Conservation (phyloP, 2,888 invertebrate genomes). For the Teleogryllus oceanicus region DNA sequence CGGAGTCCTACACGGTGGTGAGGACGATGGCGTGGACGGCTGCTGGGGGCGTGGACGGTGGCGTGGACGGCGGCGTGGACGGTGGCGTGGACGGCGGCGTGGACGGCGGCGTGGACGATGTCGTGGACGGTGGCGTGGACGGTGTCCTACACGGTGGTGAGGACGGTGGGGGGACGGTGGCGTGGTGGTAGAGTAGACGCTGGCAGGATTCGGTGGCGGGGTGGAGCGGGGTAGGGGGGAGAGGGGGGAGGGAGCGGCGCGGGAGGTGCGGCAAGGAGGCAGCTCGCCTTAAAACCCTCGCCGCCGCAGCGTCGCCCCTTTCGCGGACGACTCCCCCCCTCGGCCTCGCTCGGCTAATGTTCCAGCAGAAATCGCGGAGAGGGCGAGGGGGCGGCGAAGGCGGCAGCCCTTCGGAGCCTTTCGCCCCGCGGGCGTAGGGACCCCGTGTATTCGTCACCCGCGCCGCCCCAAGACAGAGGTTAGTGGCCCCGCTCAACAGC, state of each 20-base stretch:
- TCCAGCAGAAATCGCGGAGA: neutral
- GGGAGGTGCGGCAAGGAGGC: neutral
- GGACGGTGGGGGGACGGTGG: too few relatives aligned
- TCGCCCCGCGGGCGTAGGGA: neutral
- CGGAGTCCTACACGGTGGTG: rapidly evolving
- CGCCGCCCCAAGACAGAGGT: conserved; percentile 5
- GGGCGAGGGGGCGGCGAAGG: neutral
- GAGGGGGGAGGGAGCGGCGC: too few relatives aligned
- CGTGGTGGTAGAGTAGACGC: too few relatives aligned
- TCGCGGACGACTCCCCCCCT: neutral
- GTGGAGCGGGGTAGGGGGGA: too few relatives aligned
- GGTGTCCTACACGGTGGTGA: too few relatives aligned
- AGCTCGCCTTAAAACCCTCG: neutral
- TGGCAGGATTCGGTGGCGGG: too few relatives aligned
- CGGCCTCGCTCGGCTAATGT: neutral
- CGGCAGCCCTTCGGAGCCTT: conserved; percentile 7
- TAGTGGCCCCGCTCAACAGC: conserved; percentile 4
- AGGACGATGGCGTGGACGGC: too few relatives aligned
- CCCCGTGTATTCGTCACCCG: neutral
- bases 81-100: too few relatives aligned
- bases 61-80: rapidly evolving
- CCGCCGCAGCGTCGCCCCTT: neutral
- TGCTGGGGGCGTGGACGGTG: too few relatives aligned
- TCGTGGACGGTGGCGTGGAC: too few relatives aligned
- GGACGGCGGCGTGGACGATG: too few relatives aligned